A percentile compares a stretch with the other conserved stretches of the same genome.
These are phyloP conservation scores for Eulithis prunata DNA, from an alignment of 2,888 invertebrate species.

Conservation along the genomic window DNA sequence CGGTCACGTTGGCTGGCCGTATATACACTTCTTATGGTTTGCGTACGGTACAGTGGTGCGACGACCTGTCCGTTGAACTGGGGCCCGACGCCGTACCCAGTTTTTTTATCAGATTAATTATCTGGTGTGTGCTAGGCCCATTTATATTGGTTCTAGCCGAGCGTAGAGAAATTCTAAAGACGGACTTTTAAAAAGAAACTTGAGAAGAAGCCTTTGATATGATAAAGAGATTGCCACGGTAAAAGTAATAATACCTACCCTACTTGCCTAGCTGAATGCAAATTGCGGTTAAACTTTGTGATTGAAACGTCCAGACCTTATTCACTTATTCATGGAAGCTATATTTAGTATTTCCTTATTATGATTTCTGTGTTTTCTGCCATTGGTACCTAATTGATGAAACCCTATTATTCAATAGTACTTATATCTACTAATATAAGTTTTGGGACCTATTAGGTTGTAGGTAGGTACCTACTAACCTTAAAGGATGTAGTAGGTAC, in stretches of 20 bases:
- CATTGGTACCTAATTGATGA: neutral
- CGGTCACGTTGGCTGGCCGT: constrained; percentile 67
- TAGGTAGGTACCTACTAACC: neutral
- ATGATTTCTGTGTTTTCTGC: constrained; percentile 24
- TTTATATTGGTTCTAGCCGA: constrained; percentile 39
- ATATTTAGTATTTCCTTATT: constrained; percentile 33
- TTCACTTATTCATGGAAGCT: constrained; percentile 26
- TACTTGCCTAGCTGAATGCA: constrained; percentile 25
- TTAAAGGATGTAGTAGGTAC: neutral
- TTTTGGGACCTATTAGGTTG: neutral
- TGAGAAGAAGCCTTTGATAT: constrained; percentile 35
- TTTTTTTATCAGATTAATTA: constrained; percentile 62
- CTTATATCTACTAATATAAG: neutral
- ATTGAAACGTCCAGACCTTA: constrained; percentile 14
- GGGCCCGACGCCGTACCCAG: constrained; percentile 62
- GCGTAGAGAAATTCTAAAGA: constrained; percentile 27
- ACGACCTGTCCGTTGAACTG: constrained; percentile 80
- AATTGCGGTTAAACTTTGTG: constrained; percentile 25
- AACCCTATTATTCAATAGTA: neutral
- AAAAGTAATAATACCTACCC: constrained; percentile 18
- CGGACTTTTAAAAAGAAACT: constrained; percentile 2
- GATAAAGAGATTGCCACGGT: constrained; percentile 26
- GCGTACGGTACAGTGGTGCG: constrained; percentile 74
- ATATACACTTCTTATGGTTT: constrained; percentile 76
- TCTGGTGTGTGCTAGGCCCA: constrained; percentile 50